Conservation (phyloP, 2,113 vertebrate genomes). For the Phylloscopus trochiloides region DNA sequence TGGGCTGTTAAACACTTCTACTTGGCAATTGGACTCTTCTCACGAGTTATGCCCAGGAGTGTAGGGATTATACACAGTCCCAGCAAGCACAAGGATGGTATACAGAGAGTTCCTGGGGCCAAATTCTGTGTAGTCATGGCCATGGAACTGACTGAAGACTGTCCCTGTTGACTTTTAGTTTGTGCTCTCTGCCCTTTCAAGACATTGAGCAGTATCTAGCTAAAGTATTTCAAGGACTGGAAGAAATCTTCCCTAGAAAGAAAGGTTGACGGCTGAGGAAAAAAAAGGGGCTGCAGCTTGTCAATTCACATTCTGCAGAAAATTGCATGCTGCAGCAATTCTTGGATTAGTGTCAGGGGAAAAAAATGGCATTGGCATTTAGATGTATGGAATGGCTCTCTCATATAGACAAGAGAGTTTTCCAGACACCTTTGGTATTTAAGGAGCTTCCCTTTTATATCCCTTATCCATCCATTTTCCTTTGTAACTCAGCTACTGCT, state of each 20-base stretch:
- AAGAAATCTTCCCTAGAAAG: neutral
- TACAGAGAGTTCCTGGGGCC: neutral
- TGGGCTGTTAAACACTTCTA: neutral
- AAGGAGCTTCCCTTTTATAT: neutral
- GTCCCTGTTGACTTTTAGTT: neutral
- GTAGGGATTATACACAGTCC: neutral
- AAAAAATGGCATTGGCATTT: neutral
- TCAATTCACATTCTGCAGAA: conserved; percentile 30
- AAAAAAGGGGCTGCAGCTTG: neutral
- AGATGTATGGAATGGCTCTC: neutral
- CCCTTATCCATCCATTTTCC: neutral
- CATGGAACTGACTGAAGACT: neutral
- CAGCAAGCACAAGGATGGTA: fast-evolving
- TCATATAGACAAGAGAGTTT: neutral
- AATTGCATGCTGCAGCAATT: conserved; percentile 55
- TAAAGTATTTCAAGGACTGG: neutral
- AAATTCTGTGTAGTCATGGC: neutral
- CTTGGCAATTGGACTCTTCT: neutral
- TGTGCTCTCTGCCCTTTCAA: neutral
- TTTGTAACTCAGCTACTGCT: neutral
- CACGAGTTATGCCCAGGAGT: neutral
- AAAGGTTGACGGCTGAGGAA: neutral
- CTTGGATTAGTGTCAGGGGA: neutral
- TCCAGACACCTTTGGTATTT: neutral
- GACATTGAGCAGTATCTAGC: neutral